Base-by-base conservation (phyloP, 1,140 invertebrate genomes). In the Mya arenaria region DNA sequence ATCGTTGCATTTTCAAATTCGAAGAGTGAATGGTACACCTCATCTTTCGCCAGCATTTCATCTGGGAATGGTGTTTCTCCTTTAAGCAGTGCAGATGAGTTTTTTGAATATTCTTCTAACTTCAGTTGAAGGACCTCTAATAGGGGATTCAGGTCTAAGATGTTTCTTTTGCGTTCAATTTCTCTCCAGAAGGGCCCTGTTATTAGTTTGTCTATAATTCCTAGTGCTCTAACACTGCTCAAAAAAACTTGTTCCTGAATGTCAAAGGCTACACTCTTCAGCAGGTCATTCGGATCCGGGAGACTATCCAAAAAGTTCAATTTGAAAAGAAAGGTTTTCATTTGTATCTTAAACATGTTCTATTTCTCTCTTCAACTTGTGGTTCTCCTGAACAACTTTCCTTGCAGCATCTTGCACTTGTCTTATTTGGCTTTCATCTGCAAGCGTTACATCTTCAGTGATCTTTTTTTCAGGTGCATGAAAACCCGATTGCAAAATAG, bases 151-250 rank as follows among this genome's bases (percentile, higher is more conserved):
- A 82, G 48, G n/a, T 65, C 37, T 8, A 84, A 32, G 58, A 66
- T 66, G 48, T 39, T 63, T 52, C 60, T 48, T n/a, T 58, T 41
- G 13, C 13, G 23, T 37, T 84, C 60, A 44, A 79, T 60, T 15
- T 77, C 60, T 30, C 66, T 56, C 83, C 78, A 84, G 41, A 84
- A 48, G n/a, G 83, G 79, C 39, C 83, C 83, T 48, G 79, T 84
- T 19, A 65, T 65, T 15, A 82, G 39, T 32, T 84, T 84, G 63
- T 84, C 72, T 0, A 75, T 58, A 5, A 84, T 62, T 4, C 83
- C 84, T 8, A 79, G 30, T 23, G 84, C 84, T 52, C 74, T 62
- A 19, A 73, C 17, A 28, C 78, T 72, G 71, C 36, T n/a, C 4
- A n/a, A 32, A 52, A 34, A 79, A 0, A 48, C 58, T 25, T 30